Conservation (phyloP, 2,888 invertebrate genomes). For the Cryptophagus acutangulus region DNA sequence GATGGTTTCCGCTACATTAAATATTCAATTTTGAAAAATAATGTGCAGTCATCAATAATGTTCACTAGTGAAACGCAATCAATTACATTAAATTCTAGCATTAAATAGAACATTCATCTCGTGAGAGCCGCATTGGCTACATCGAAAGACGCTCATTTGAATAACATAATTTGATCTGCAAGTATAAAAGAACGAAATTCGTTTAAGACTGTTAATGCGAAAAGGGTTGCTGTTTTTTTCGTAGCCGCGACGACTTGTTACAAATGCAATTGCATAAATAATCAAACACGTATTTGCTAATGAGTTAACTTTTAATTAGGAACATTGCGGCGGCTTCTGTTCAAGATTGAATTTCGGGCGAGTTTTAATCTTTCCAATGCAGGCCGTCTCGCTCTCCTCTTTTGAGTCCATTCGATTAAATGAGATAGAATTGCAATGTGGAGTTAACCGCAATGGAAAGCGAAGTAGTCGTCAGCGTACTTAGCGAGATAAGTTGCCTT, state of each 20-base stretch:
- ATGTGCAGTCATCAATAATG: conserved; percentile 19
- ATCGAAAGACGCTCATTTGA: conserved; percentile 19
- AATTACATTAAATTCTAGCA: conserved; percentile 20
- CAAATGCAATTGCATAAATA: conserved; percentile 19
- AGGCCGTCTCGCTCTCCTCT: not conserved
- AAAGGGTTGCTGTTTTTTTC: not conserved
- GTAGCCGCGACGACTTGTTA: conserved; percentile 4
- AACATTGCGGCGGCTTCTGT: conserved; percentile 9
- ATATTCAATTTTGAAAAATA: conserved; percentile 25
- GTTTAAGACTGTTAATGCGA: conserved; percentile 18
- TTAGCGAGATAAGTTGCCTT: conserved; percentile 1
- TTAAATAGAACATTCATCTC: conserved; percentile 20
- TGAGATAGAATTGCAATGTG: conserved; percentile 1
- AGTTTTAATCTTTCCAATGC: not conserved
- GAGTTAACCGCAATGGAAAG: not conserved
- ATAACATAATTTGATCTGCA: conserved; percentile 25
- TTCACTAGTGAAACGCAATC: conserved; percentile 16
- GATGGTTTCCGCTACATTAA: conserved; percentile 18
- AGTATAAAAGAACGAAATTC: conserved; percentile 20
- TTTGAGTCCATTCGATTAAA: not conserved
- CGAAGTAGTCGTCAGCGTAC: not conserved
- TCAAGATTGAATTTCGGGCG: no score
- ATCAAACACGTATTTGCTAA: conserved; percentile 11
- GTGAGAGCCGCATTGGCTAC: conserved; percentile 12
- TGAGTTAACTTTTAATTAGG: conserved; percentile 22